These are phyloP conservation scores for Microvelia longipes DNA, from an alignment of 1,140 invertebrate species.

Conservation along the genomic window DNA sequence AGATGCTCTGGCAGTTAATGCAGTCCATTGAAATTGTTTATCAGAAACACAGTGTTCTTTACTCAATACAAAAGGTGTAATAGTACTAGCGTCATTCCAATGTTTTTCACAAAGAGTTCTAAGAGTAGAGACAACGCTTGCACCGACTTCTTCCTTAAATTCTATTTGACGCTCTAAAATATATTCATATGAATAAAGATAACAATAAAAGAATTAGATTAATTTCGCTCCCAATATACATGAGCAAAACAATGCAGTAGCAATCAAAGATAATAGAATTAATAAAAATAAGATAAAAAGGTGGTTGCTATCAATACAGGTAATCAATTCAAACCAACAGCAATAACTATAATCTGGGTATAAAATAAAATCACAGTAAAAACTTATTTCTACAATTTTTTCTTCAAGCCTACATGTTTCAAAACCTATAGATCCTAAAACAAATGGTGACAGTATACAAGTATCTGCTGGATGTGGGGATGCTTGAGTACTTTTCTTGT, in stretches of 20 bases:
- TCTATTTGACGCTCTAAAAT: conserved; percentile 32
- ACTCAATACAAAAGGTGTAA: conserved; percentile 30
- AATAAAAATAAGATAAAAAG: not conserved
- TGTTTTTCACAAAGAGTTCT: conserved; percentile 32
- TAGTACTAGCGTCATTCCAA: conserved; percentile 28
- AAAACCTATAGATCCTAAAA: no score
- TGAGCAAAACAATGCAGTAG: not conserved
- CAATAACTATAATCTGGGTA: not conserved
- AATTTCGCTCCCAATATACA: not conserved
- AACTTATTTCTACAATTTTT: no score
- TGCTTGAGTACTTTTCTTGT: no score
- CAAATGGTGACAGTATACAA: no score
- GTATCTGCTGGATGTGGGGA: no score
- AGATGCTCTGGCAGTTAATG: conserved; percentile 32
- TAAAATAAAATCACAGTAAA: no score
- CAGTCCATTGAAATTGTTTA: conserved; percentile 38
- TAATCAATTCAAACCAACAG: conserved; percentile 1
- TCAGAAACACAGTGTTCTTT: conserved; percentile 34
- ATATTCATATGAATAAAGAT: not conserved
- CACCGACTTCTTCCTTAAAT: conserved; percentile 26
- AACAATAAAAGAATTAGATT: not conserved
- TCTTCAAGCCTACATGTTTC: no score
- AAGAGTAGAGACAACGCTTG: conserved; percentile 32
- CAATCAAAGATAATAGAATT: not conserved
- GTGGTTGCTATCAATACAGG: not conserved